Base-by-base conservation (phyloP, 2,113 vertebrate genomes). In the Stigmatopora nigra region DNA sequence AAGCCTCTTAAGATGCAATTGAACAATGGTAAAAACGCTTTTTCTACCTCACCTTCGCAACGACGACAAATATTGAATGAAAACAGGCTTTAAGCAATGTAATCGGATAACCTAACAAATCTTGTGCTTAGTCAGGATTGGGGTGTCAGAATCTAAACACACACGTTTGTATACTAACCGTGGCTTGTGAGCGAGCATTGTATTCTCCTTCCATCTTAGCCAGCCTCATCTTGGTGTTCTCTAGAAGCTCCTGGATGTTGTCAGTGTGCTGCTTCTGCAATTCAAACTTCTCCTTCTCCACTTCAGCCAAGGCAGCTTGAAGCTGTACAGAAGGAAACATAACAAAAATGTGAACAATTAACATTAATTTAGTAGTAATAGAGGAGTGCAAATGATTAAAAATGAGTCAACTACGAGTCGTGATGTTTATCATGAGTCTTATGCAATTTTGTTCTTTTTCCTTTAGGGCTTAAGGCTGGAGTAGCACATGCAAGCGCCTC, bases 241-340 rank as follows among this genome's bases (percentile, higher is more conserved):
- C 89, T 48, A 98, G 88, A 80, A 99, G 81, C 10, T 94, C 88
- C 77, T 96, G 93, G 79, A 97, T 94, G 17, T 89, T 93, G 48
- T 92, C 92, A 0, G 92, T 95, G 85, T 96, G 94, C 66, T 87
- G 92, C 89, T 92, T 96, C 74, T 88, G 92, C 73, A 98, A 77
- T 11, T 89, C 89, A 70, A 95, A 92, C 84, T 97, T 99, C 73
- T 98, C 94, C 84, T 93, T 94, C 78, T 99, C 97, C 91, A 95
- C 91, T 72, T 94, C 90, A 0, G 94, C 86, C 55, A 94, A 79
- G 0, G 91, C 81, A 11, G 65, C 88, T 57, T 96, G 94, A 49
- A 98, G 85, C 97, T 99, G 5, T 65, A 1, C 22, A 57, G 68
- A 77, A 13, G 10, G 57, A 51, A 19, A 70, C 9, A 53, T 5